Evolutionary conservation across 2,113 vertebrate species (phyloP).

Genomic region (Rhinopithecus roxellana): DNA sequence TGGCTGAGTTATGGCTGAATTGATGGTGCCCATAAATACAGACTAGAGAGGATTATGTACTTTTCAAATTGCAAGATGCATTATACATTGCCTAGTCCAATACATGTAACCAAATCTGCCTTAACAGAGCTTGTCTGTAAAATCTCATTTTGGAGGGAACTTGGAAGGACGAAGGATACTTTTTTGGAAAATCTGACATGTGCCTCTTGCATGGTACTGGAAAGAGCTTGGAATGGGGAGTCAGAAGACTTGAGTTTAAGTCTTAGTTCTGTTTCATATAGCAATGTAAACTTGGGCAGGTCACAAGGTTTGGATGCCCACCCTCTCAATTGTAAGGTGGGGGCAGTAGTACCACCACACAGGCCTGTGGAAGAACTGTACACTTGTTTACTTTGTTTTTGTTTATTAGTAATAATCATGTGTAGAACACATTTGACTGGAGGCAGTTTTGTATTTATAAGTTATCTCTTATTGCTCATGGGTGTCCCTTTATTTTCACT

Average conservation of each 20-base stretch:
- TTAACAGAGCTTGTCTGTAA: not conserved
- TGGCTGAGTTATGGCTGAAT: not conserved
- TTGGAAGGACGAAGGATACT: not conserved
- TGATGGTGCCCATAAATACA: not conserved
- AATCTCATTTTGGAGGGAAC: not conserved
- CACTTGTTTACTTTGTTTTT: not conserved
- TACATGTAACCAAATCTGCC: not conserved
- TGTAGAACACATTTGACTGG: too few relatives aligned
- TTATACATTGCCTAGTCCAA: not conserved
- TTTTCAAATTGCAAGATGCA: not conserved
- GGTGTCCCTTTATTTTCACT: not conserved
- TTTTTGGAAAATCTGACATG: not conserved
- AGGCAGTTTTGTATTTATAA: not conserved
- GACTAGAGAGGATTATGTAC: not conserved
- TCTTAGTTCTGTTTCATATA: not conserved
- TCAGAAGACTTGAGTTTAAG: not conserved
- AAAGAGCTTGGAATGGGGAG: not conserved
- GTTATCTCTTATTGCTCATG: not conserved
- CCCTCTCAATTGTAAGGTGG: not conserved
- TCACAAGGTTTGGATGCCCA: not conserved
- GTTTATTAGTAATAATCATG: not conserved
- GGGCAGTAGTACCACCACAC: rapidly evolving
- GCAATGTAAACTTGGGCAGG: not conserved
- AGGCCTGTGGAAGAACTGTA: not conserved
- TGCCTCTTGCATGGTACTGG: not conserved